A percentile compares a stretch with the other conserved stretches of the same genome.
Evolutionary conservation across 2,113 vertebrate species (phyloP).

Genomic region (Anoura caudifer): DNA sequence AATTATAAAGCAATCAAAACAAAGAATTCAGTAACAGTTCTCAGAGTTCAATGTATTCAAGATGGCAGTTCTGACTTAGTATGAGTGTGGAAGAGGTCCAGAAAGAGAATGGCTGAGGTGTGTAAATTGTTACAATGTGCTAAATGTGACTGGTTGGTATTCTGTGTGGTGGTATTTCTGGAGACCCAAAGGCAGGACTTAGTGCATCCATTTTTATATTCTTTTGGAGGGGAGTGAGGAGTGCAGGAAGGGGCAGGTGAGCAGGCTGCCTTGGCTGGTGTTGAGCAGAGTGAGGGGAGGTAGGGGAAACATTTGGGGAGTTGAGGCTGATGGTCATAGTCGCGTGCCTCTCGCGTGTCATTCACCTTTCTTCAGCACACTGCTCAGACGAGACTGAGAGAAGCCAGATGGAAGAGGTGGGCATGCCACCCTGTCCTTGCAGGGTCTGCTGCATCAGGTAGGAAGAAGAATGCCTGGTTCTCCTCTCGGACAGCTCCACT

Average conservation of each 20-base stretch:
- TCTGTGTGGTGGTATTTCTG: not conserved
- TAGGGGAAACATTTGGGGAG: not conserved
- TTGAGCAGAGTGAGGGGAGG: not conserved
- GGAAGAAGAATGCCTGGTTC: not conserved
- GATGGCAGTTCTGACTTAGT: not conserved
- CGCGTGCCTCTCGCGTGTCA: not conserved
- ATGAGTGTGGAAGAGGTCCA: not conserved
- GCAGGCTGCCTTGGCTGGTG: not conserved
- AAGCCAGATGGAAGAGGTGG: not conserved
- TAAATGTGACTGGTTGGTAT: not conserved
- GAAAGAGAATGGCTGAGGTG: not conserved
- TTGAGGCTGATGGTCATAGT: not conserved
- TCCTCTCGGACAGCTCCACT: not conserved
- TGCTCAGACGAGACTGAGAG: not conserved
- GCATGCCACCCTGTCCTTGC: fast-evolving
- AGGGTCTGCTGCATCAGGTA: not conserved
- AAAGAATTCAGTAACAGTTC: not conserved
- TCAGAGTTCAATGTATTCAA: not conserved
- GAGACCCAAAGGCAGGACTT: not conserved
- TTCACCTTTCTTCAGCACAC: not conserved
- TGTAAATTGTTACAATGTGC: not conserved
- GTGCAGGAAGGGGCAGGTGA: not conserved
- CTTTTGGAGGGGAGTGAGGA: not conserved
- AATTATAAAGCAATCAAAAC: not conserved
- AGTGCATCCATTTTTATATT: not conserved